phyloP scores from a whole-genome alignment of 2,888 invertebrate species.

The Amphipyra berbera region DNA sequence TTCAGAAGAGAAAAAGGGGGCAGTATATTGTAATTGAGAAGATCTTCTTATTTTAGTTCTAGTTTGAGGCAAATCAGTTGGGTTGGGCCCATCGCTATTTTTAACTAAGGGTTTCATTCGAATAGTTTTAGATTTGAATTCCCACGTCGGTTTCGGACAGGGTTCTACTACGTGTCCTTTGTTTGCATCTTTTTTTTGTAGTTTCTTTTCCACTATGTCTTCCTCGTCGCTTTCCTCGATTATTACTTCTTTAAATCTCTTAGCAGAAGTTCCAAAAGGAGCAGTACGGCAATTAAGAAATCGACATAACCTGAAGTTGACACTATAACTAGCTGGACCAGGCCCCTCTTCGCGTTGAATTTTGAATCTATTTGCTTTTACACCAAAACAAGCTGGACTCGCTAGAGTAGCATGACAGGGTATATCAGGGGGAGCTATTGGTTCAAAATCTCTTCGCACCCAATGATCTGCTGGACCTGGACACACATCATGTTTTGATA shows the following conservation, averaged over 20 bases:
- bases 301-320: constrained; percentile 58
- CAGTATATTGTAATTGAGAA: constrained; percentile 62
- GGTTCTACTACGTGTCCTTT: constrained; percentile 15
- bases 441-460: constrained; percentile 76
- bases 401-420: constrained; percentile 71
- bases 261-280: constrained; percentile 73
- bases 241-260: constrained; percentile 69
- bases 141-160: constrained; percentile 71
- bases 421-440: constrained; percentile 53
- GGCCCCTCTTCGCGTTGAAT: constrained; percentile 68
- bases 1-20: constrained; percentile 79
- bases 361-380: constrained; percentile 75
- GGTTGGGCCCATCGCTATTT: constrained; percentile 67
- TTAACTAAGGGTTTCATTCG: constrained; percentile 73
- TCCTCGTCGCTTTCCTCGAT: constrained; percentile 58
- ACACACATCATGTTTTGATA: constrained; percentile 50
- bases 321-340: constrained; percentile 75
- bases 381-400: constrained; percentile 73
- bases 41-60: constrained; percentile 49
- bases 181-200: constrained; percentile 5
- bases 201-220: constrained; percentile 34
- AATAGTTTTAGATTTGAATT: constrained; percentile 76
- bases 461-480: constrained; percentile 78
- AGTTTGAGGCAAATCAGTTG: constrained; percentile 67
- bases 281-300: constrained; percentile 66